Conservation (phyloP, 2,113 vertebrate species). For the Oreochromis niloticus region DNA sequence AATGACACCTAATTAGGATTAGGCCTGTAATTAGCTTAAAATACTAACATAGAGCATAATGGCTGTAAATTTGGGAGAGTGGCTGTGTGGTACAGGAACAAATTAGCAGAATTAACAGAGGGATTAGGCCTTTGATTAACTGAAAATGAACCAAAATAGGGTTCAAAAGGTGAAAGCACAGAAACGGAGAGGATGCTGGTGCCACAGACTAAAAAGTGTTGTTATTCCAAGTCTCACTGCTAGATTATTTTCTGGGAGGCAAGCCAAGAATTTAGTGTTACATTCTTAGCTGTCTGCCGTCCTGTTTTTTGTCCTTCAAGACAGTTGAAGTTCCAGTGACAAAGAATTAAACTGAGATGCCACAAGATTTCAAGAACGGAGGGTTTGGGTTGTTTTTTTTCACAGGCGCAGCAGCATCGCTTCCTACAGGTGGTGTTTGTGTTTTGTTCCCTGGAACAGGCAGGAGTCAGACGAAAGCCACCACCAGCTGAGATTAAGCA, state of each 20-base stretch:
- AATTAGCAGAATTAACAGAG: slow-evolving; percentile 31
- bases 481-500: neutral
- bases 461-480: neutral
- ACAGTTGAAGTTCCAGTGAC: neutral
- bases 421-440: neutral
- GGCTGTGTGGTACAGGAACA: slow-evolving; percentile 17
- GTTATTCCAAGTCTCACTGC: slow-evolving; percentile 4
- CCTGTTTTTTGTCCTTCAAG: slow-evolving; percentile 18
- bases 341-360: neutral
- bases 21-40: slow-evolving; percentile 35
- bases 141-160: slow-evolving; percentile 21
- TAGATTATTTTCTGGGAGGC: slow-evolving; percentile 43
- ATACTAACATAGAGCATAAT: neutral
- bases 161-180: slow-evolving; percentile 22
- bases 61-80: slow-evolving; percentile 9
- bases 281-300: neutral
- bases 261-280: slow-evolving; percentile 12
- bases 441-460: neutral
- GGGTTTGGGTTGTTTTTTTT: neutral
- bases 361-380: neutral
- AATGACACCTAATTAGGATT: slow-evolving; percentile 37
- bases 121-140: slow-evolving; percentile 40
- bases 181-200: neutral
- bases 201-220: neutral
- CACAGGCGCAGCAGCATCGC: neutral